A percentile compares a stretch with the other conserved stretches of the same genome.
Evolutionary conservation across 92 coral and sea anemone species (phyloP).

Genomic region (Umimayanthus kanabou): DNA sequence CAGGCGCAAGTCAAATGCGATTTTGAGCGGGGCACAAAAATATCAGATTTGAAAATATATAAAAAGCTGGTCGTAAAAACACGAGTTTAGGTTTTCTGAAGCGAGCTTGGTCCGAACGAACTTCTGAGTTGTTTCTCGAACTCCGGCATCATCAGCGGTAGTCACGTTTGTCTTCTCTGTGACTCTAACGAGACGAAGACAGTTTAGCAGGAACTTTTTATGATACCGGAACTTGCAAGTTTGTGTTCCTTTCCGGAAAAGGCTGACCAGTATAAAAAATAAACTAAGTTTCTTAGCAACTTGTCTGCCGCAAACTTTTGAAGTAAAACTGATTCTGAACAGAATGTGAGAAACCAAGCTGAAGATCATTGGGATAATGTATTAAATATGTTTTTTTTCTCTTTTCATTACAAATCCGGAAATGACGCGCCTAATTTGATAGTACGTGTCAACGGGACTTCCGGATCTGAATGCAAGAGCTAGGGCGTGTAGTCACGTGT

Average conservation of each 20-base stretch:
- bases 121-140: too few relatives aligned
- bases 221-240: background rate
- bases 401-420: background rate
- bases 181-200: too few relatives aligned
- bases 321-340: background rate
- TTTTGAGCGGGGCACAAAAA: background rate
- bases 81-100: too few relatives aligned
- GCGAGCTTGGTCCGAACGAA: too few relatives aligned
- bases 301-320: background rate
- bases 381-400: too few relatives aligned
- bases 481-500: slow-evolving; percentile 8
- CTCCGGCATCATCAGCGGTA: too few relatives aligned
- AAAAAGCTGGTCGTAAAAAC: too few relatives aligned
- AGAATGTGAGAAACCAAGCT: background rate
- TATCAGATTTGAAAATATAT: too few relatives aligned
- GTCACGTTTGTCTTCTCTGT: too few relatives aligned
- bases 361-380: background rate
- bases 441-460: background rate
- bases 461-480: background rate
- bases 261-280: background rate
- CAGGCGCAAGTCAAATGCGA: background rate
- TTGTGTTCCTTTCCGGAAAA: background rate
- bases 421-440: slow-evolving; percentile 7
- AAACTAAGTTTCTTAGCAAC: background rate
- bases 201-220: too few relatives aligned